Evolutionary conservation across 2,888 invertebrate species (phyloP).

Genomic region (Euzetes globulus): DNA sequence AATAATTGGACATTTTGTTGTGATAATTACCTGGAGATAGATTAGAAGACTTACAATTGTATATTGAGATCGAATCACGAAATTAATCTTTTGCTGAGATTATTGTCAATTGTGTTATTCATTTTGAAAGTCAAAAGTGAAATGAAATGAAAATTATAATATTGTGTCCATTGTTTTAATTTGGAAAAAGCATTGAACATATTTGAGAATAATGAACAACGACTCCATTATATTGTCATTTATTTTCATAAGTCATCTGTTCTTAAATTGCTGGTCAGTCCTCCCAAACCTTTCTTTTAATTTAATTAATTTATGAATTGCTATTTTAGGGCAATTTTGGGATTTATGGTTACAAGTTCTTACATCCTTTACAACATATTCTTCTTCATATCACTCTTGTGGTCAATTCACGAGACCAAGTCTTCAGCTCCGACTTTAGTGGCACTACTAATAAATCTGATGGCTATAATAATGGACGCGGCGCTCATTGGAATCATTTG

Average conservation of each 20-base stretch:
- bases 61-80: no score
- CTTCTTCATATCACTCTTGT: constrained; percentile 5
- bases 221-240: background rate
- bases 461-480: background rate
- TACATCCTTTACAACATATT: background rate
- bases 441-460: background rate
- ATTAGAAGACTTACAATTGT: background rate
- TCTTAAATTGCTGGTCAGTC: background rate
- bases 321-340: background rate
- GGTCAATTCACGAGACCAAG: constrained; percentile 11
- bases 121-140: background rate
- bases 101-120: background rate
- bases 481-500: background rate
- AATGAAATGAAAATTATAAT: background rate
- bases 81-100: background rate
- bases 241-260: background rate
- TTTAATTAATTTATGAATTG: background rate
- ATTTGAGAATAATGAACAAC: background rate
- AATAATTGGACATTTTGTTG: background rate
- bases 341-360: background rate
- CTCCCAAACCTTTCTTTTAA: background rate
- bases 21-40: background rate
- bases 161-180: background rate
- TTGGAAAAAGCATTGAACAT: background rate
- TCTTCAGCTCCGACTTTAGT: background rate